A percentile compares a stretch with the other conserved stretches of the same genome.
These are phyloP conservation scores for Drosophila ercepeae DNA, from an alignment of 1,140 invertebrate species.

Conservation along the genomic window DNA sequence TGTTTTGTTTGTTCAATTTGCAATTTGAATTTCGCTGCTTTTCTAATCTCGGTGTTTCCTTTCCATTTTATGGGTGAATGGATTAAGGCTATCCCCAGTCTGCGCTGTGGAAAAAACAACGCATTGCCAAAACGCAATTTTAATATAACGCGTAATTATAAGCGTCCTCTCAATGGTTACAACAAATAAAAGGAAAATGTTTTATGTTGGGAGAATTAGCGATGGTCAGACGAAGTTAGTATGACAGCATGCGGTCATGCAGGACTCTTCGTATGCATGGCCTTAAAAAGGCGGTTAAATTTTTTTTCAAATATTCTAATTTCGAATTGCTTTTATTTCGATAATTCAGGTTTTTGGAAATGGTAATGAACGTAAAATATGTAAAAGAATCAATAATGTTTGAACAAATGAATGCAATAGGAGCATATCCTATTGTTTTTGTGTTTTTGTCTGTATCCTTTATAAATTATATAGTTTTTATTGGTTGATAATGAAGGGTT, in stretches of 20 bases:
- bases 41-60: constrained; percentile 10
- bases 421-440: too few species aligned
- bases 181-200: constrained; percentile 69
- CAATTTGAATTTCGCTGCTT: constrained; percentile 12
- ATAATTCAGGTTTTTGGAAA: too few species aligned
- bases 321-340: background rate
- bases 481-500: too few species aligned
- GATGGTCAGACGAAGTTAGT: constrained; percentile 24
- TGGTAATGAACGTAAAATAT: too few species aligned
- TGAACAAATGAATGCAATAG: too few species aligned
- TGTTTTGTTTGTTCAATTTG: constrained; percentile 20
- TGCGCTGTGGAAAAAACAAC: constrained; percentile 2
- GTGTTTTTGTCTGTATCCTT: too few species aligned
- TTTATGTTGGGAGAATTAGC: constrained; percentile 29
- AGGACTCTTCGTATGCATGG: background rate
- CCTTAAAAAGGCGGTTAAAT: background rate
- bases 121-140: constrained; percentile 19
- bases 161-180: constrained; percentile 50
- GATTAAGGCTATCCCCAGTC: background rate
- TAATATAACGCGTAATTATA: constrained; percentile 30
- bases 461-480: too few species aligned
- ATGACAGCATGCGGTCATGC: constrained; percentile 26
- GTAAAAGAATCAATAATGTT: too few species aligned
- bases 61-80: background rate
- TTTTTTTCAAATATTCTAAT: background rate